Conservation (phyloP, 2,888 invertebrate genomes). For the Adelognathus sp. region DNA sequence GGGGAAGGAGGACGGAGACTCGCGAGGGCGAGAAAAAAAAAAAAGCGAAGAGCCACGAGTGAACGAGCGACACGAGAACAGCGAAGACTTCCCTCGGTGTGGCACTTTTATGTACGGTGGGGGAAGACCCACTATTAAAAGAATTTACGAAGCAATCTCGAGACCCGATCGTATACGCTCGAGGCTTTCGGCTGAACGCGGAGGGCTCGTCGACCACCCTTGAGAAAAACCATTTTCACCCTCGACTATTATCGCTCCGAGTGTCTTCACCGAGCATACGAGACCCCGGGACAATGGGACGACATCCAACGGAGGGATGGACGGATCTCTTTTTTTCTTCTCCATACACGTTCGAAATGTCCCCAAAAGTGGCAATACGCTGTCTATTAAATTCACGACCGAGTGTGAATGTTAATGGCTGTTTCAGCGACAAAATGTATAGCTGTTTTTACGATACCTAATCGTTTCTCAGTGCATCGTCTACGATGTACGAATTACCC, state of each 20-base stretch:
- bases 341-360: background rate
- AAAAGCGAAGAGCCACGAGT: slow-evolving; percentile 10
- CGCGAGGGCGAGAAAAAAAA: slow-evolving; percentile 28
- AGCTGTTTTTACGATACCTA: no score
- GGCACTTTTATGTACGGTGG: slow-evolving; percentile 58
- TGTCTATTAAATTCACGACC: background rate
- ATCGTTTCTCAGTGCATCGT: no score
- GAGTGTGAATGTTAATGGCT: background rate
- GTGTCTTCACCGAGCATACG: slow-evolving; percentile 15
- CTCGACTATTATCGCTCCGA: slow-evolving; percentile 20
- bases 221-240: slow-evolving; percentile 42
- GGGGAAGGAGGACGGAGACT: slow-evolving; percentile 7
- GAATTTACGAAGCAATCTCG: slow-evolving; percentile 73
- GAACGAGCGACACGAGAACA: slow-evolving; percentile 30
- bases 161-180: slow-evolving; percentile 56
- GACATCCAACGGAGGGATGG: background rate
- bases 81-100: slow-evolving; percentile 48
- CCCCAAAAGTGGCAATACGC: slow-evolving; percentile 2
- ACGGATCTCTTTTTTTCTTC: slow-evolving; percentile 6
- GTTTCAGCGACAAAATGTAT: background rate
- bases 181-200: slow-evolving; percentile 15
- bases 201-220: background rate
- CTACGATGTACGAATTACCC: no score
- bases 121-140: slow-evolving; percentile 66
- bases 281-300: background rate